Percentiles rank a stretch among this genome's conserved stretches.
Conservation (phyloP, 2,888 invertebrate species). For the Achlya flavicornis region DNA sequence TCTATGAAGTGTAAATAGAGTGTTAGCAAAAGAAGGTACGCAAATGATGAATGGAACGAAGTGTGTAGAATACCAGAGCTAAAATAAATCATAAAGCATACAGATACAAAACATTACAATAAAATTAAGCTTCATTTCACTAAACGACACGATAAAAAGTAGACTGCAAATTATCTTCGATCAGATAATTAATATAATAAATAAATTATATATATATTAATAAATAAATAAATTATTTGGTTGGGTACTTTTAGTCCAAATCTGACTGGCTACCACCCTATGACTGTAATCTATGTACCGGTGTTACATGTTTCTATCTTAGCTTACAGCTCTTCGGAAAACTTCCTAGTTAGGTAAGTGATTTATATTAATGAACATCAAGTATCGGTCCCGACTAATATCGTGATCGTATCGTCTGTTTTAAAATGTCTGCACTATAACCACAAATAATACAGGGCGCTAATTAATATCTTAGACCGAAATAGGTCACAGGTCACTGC, state of each 20-base stretch:
- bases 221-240: no score
- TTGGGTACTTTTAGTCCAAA: no score
- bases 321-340: no score
- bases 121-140: neutral
- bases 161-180: no score
- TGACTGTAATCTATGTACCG: no score
- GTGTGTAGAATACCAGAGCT: neutral
- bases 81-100: neutral
- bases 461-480: conserved; percentile 47
- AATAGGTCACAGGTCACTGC: conserved; percentile 47
- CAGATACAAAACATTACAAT: neutral
- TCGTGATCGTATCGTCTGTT: neutral
- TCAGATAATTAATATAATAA: no score
- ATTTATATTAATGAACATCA: no score
- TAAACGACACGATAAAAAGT: neutral
- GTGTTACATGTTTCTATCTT: no score
- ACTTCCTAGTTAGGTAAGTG: no score
- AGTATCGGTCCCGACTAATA: neutral
- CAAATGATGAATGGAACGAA: neutral
- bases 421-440: neutral
- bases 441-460: conserved; percentile 32
- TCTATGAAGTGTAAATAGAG: neutral
- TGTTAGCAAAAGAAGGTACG: neutral
- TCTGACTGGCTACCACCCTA: no score
- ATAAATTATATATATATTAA: no score